Percentiles rank a stretch among this genome's conserved stretches.
These are phyloP conservation scores for Drosophila nikananu DNA, from an alignment of 1,140 invertebrate genomes.

Conservation along the genomic window DNA sequence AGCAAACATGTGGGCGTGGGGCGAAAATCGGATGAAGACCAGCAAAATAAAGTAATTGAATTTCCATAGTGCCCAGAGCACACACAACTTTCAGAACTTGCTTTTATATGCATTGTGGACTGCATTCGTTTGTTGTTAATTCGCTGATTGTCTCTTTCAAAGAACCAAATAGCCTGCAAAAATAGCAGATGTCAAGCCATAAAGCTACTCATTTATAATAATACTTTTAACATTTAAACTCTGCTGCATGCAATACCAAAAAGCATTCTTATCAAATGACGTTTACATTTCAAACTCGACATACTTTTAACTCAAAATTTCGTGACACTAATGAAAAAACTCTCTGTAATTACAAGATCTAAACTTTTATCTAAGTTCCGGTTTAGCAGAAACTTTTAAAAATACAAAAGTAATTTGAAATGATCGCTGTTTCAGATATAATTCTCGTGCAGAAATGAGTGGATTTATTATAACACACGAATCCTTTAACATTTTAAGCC, in stretches of 20 bases:
- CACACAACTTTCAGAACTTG: slow-evolving; percentile 21
- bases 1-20: slow-evolving; percentile 33
- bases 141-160: slow-evolving; percentile 24
- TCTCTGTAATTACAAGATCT: not conserved
- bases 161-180: not conserved
- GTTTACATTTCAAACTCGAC: not conserved
- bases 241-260: too few relatives aligned
- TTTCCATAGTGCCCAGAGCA: slow-evolving; percentile 59
- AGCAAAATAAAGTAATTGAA: slow-evolving; percentile 78
- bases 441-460: not conserved
- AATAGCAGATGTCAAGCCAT: not conserved
- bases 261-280: not conserved
- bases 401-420: not conserved
- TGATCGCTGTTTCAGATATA: not conserved
- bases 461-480: not conserved
- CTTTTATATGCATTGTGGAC: slow-evolving; percentile 24
- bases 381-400: not conserved
- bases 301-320: not conserved
- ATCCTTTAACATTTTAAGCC: slow-evolving; percentile 31
- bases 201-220: not conserved
- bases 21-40: slow-evolving; percentile 26
- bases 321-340: not conserved
- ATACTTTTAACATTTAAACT: not conserved
- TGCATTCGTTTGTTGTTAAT: slow-evolving; percentile 29
- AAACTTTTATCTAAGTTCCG: not conserved